Percentiles rank a stretch among this genome's conserved stretches.
These are phyloP conservation scores for Haplochromis burtoni DNA, from an alignment of 2,113 vertebrate species.

Conservation along the genomic window DNA sequence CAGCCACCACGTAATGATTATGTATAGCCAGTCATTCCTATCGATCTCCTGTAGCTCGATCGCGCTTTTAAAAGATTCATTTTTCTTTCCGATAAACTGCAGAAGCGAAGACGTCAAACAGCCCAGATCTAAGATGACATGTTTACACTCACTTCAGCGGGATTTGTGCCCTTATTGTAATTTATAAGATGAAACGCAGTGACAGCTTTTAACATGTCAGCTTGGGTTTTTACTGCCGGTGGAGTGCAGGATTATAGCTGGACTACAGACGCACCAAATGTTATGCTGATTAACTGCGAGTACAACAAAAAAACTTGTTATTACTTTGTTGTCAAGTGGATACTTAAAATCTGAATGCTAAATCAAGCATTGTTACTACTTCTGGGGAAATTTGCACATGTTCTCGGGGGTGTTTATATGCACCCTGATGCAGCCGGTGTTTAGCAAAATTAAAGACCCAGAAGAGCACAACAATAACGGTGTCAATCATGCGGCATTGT, in stretches of 20 bases:
- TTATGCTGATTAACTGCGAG: neutral
- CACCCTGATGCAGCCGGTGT: neutral
- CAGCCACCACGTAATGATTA: conserved; percentile 29
- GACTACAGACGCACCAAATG: neutral
- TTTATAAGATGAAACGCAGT: neutral
- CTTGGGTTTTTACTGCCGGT: neutral
- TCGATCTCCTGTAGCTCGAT: neutral
- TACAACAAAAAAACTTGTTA: neutral
- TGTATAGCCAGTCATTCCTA: neutral
- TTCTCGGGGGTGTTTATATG: neutral
- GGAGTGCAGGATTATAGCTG: neutral
- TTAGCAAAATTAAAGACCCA: neutral
- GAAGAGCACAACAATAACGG: neutral
- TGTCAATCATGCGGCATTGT: conserved; percentile 11
- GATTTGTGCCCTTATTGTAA: neutral
- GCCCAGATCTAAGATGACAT: neutral
- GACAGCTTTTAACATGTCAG: neutral
- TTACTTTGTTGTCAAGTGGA: neutral
- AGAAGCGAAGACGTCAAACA: neutral
- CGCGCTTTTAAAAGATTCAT: neutral
- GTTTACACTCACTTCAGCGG: neutral
- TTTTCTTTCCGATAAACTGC: neutral
- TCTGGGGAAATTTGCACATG: neutral
- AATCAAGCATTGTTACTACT: neutral
- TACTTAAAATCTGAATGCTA: neutral